Evolutionary conservation across 2,113 vertebrate genomes (phyloP), one percentile per base, ranked within the genome.

Genomic region (Pseudorasbora parva): DNA sequence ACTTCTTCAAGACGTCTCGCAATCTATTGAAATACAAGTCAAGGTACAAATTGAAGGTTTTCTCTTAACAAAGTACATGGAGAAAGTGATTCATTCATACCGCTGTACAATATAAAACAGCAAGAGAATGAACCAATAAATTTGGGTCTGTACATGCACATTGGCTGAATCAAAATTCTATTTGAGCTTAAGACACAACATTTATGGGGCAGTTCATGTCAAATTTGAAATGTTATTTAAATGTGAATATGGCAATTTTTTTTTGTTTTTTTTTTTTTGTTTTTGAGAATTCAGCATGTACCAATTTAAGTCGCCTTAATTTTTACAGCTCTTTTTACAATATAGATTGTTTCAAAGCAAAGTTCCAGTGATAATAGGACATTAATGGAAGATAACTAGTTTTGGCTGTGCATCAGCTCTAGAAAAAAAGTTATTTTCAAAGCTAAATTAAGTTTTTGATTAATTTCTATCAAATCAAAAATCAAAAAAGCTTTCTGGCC

Each of bases 1-100:
- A 54, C 54, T 37, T 75, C 76, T 69, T 60, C 47, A 76, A 79
- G n/a, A 25, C 23, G 27, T 37, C 75, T 75, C 27, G 47, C 21
- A 27, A 19, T 73, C 30, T 74, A 21, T 47, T 21, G 78, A 8
- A 83, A 66, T 51, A 30, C 21, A 64, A 60, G 60, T 51, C 8
- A 25, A 54, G 47, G 47, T 49, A 15, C 47, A 15, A 49, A 49
- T 14, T 51, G 47, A 51, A 51, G 5, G 5, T 51, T 5, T 51
- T 17, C 47, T 51, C 47, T 17, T 17, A 56, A 62, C 60, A 17
- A 51, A 51, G 12, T 17, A 17, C 6, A 2, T 25, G 8, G 6
- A 64, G 17, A 8, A 15, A 15, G n/a, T 62, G 7, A 1, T 62
- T 23, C 59, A 25, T 11, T 60, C n/a, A 27, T 62, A 7, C 45